Evolutionary conservation across 2,797 vertebrate species (phyloP).

Genomic region (Australoheros facetus): DNA sequence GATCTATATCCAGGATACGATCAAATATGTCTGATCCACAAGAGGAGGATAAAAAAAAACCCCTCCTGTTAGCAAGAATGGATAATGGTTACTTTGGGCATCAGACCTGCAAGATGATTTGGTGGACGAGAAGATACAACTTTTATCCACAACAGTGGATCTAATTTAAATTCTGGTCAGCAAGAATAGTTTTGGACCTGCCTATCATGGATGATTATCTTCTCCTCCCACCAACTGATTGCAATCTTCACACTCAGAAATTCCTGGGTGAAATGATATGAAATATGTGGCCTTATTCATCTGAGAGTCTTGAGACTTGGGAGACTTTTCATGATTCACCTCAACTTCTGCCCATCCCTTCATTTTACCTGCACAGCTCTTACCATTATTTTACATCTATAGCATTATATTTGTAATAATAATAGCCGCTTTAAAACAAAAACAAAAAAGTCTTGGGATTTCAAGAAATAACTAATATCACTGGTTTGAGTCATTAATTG

Average conservation of each 20-base stretch:
- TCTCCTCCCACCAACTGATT: constrained; percentile 4
- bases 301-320: not conserved
- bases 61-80: not conserved
- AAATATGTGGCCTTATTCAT: not conserved
- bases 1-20: not conserved
- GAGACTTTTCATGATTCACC: not conserved
- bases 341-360: not conserved
- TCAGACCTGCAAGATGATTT: not conserved
- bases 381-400: not conserved
- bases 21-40: not conserved
- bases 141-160: not conserved
- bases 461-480: not conserved
- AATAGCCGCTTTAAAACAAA: not conserved
- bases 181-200: not conserved
- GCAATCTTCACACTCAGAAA: constrained; percentile 14
- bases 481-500: not conserved
- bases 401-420: constrained; percentile 1
- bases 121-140: not conserved
- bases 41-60: not conserved
- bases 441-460: not conserved
- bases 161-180: constrained; percentile 8
- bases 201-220: constrained; percentile 4
- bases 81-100: not conserved
- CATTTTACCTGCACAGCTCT: not conserved
- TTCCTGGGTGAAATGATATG: not conserved